Evolutionary conservation across 2,113 vertebrate genomes (phyloP), one percentile per base, ranked within the genome.

Genomic region (Indri indri): DNA sequence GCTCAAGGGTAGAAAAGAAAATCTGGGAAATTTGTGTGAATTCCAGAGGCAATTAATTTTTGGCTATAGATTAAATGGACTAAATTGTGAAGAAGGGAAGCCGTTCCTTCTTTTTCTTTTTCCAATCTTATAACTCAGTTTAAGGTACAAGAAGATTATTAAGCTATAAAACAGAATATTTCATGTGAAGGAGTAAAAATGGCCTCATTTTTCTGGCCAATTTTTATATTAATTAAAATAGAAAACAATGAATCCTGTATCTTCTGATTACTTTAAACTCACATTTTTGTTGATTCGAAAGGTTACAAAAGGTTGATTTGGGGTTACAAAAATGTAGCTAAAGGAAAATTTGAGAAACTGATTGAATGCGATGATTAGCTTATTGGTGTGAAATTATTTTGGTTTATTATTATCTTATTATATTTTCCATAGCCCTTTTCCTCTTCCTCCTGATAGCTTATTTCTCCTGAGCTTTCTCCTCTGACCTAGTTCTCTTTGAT

Each of bases 121-220:
- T 97, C 96, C 68, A 80, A 27, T 76, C 42, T 37, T 42, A 88
- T 91, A 66, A 81, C 13, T 95, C 68, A 66, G 13, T 47, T 3
- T 4, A 30, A 94, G 87, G 80, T 16, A 77, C 2, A 73, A 63
- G 68, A 90, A 89, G 91, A 27, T 5, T 77, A 81, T 85, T 81
- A 76, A 94, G 32, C 92, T 27, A 87, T 96, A 96, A 98, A 97
- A 94, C 9, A 59, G 57, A 96, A 86, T 85, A 96, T 90, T 65
- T 95, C 85, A 61, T n/a, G 90, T 63, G 30, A 96, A 45, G 14
- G 82, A 91, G n/a, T 65, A 52, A 91, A 94, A 96, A 42, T 9
- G 50, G 6, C 17, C 40, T 97, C 92, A 71, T 52, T 80, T 25
- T 85, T 95, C 37, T 90, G 52, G 59, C 5, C 37, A 90, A 77